Conservation (phyloP, 2,888 invertebrate species). For the Hydrotaea cyrtoneurina region DNA sequence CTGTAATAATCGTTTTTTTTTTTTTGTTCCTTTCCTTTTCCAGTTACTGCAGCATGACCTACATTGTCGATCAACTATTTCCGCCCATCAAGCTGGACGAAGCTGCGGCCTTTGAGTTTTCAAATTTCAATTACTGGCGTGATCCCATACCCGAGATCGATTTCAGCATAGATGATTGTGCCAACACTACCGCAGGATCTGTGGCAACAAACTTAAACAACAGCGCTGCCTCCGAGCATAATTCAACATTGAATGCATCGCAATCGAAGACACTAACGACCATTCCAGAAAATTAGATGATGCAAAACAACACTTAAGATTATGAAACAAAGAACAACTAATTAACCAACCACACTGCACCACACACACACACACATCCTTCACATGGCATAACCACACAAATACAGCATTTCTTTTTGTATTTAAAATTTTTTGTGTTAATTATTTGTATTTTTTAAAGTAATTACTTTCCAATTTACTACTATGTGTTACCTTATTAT, state of each 20-base stretch:
- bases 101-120: conserved; percentile 85
- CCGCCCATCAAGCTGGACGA: conserved; percentile 88
- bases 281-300: conserved; percentile 78
- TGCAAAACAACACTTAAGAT: neutral
- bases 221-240: conserved; percentile 57
- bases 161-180: conserved; percentile 72
- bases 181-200: conserved; percentile 37
- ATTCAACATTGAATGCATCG: conserved; percentile 62
- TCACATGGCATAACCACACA: neutral
- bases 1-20: no score
- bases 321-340: conserved; percentile 1
- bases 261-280: conserved; percentile 74
- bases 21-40: conserved; percentile 73
- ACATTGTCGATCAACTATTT: conserved; percentile 97
- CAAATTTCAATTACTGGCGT: conserved; percentile 96
- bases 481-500: no score
- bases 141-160: conserved; percentile 88
- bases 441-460: conserved; percentile 18
- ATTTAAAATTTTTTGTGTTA: conserved; percentile 8
- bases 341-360: neutral
- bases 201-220: conserved; percentile 51
- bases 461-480: neutral
- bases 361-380: neutral
- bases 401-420: conserved; percentile 36
- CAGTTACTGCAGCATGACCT: conserved; percentile 97